Evolutionary conservation across 2,888 invertebrate genomes (phyloP).

Genomic region (Sinhomidia bicolor): DNA sequence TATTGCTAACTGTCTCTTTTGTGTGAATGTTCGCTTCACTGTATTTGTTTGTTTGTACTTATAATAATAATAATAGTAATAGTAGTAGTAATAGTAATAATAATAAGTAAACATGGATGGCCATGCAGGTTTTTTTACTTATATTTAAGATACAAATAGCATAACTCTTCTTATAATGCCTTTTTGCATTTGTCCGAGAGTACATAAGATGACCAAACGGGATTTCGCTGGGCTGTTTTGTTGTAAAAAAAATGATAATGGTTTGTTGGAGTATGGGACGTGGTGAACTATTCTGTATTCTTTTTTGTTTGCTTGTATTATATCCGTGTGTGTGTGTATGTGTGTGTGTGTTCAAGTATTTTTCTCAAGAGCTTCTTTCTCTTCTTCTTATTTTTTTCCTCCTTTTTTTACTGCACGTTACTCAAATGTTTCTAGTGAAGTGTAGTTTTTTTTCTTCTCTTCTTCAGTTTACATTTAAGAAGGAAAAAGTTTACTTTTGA

Average conservation of each 20-base stretch:
- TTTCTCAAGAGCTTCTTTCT: too few relatives aligned
- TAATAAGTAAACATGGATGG: neutral
- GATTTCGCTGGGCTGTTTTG: conserved; percentile 10
- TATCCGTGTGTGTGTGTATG: too few relatives aligned
- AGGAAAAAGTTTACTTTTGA: conserved; percentile 25
- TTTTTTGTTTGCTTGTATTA: neutral
- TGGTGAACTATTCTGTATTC: neutral
- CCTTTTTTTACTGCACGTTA: too few relatives aligned
- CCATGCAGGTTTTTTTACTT: neutral
- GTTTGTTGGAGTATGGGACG: neutral
- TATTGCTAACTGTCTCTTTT: conserved; percentile 71
- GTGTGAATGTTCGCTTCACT: conserved; percentile 10
- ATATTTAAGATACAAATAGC: conserved; percentile 30
- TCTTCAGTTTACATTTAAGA: neutral
- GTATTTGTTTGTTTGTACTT: neutral
- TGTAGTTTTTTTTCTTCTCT: neutral
- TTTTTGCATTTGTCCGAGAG: neutral
- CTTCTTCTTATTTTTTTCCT: neutral
- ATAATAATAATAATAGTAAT: too few relatives aligned
- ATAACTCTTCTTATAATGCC: neutral
- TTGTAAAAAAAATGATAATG: conserved; percentile 18
- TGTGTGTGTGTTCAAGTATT: too few relatives aligned
- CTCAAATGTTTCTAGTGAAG: too few relatives aligned
- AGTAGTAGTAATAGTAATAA: too few relatives aligned
- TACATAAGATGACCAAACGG: conserved; percentile 12